Base-by-base conservation (phyloP, 2,113 vertebrate genomes). In the Bubo bubo region DNA sequence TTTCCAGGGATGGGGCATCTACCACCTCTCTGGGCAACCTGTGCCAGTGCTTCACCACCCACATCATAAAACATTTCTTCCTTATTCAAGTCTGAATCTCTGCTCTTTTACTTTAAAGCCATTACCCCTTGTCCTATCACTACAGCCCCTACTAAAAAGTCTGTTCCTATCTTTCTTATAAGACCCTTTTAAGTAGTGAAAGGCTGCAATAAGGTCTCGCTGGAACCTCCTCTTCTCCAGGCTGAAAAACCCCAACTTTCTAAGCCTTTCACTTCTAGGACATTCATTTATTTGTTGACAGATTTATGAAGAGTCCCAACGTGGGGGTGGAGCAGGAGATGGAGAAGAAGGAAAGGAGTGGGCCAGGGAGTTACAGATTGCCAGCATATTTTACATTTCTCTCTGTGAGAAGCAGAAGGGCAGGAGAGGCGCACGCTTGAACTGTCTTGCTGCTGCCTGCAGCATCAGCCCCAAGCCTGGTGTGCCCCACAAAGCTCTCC, bases 51-150 rank as follows among this genome's bases (percentile, higher is more conserved):
- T 21, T 59, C 79, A 82, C 17, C 27, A 16, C 21, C 41, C 52
- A 39, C 81, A 20, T 3, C 1, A 0, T 22, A 58, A n/a, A 72
- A 41, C 1, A 32, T 0, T 37, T 26, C 55, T 59, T 55, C 23
- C 27, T 34, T 50, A 0, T 8, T 5, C 27, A 7, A 22, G 30
- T 18, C 62, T 59, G n/a, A 49, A 75, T 4, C 1, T 0, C 15
- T 27, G 12, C 8, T 37, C 22, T 32, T 53, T 21, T 6, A 24
- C 23, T 45, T 41, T 22, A 39, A 73, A 82, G 4, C 28, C 75
- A 32, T 12, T 4, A 1, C 4, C 6, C 10, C 28, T 47, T 23
- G 8, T 22, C 9, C 11, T 47, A 5, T 22, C 4, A 1, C 23
- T 5, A 7, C 37, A 35, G 53, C 26, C 37, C 26, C 50, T 39